These are phyloP conservation scores for Sanderia malayensis DNA, from an alignment of 30 jellyfish, hydroid and myxozoan genomes.

Conservation along the genomic window DNA sequence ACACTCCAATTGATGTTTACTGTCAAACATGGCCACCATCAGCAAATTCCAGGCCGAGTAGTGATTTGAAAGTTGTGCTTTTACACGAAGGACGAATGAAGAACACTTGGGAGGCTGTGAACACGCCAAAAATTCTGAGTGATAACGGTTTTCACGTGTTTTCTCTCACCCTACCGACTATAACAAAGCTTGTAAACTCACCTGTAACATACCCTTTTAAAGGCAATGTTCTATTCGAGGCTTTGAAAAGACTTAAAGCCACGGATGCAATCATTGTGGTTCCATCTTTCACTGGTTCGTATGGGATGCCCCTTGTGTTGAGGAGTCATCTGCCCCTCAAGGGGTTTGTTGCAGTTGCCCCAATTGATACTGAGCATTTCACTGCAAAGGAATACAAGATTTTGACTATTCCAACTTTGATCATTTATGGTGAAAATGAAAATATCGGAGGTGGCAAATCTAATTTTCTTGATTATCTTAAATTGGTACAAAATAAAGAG, in stretches of 20 bases:
- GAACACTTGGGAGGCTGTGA: constrained; percentile 49
- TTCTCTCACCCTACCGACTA: constrained; percentile 36
- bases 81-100: constrained; percentile 20
- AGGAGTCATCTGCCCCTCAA: constrained; percentile 11
- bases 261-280: constrained; percentile 41
- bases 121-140: constrained; percentile 40
- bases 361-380: constrained; percentile 32
- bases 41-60: background rate
- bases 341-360: constrained; percentile 68
- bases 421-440: constrained; percentile 44
- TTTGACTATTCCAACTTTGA: constrained; percentile 39
- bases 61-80: constrained; percentile 31
- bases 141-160: constrained; percentile 46
- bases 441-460: constrained; percentile 34
- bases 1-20: constrained; percentile 1
- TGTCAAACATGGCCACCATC: constrained; percentile 3
- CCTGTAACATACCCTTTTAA: constrained; percentile 20
- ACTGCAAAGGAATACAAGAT: constrained; percentile 35
- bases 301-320: constrained; percentile 57
- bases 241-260: constrained; percentile 40
- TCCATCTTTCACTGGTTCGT: constrained; percentile 64
- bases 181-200: constrained; percentile 6
- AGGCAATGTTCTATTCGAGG: constrained; percentile 38
- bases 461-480: no score
- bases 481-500: constrained; percentile 43